These are phyloP conservation scores for Drosophila bocqueti DNA, from an alignment of 1,140 invertebrate genomes.

Conservation along the genomic window DNA sequence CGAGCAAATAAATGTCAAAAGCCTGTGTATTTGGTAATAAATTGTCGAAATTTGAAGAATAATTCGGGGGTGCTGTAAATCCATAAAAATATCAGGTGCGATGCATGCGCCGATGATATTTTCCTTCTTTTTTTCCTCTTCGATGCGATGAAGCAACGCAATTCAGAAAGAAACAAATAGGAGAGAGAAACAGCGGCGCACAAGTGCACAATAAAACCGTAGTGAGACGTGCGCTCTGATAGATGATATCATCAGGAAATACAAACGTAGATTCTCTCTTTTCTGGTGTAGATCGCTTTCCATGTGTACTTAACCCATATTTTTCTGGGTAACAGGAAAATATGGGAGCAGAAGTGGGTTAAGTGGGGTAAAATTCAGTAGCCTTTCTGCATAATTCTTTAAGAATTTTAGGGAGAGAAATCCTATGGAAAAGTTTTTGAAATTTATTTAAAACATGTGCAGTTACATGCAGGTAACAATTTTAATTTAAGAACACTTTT, in stretches of 20 bases:
- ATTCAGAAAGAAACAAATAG: constrained; percentile 8
- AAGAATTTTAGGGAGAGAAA: background rate
- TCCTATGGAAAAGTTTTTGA: background rate
- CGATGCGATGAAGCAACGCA: constrained; percentile 61
- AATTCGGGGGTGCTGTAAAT: constrained; percentile 74
- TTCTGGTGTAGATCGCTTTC: constrained; percentile 5
- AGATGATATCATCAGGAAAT: constrained; percentile 65
- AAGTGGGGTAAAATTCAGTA: background rate
- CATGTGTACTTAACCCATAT: constrained; percentile 54
- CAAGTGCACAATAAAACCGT: constrained; percentile 56
- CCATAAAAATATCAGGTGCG: constrained; percentile 80
- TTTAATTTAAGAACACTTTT: too few species aligned
- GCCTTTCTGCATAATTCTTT: background rate
- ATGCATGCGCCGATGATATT: constrained; percentile 56
- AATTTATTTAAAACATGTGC: background rate
- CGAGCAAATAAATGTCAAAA: constrained; percentile 65
- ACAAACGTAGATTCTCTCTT: constrained; percentile 23
- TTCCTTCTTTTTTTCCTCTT: background rate
- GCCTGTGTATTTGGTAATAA: constrained; percentile 72
- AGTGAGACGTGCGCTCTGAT: constrained; percentile 38
- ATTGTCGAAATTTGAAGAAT: constrained; percentile 82
- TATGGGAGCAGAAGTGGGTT: background rate
- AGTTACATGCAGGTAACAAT: too few species aligned
- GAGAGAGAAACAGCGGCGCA: background rate
- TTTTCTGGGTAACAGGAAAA: background rate